These are phyloP conservation scores for Tretioscincus oriximinensis DNA, from an alignment of 2,113 vertebrate genomes.

Conservation along the genomic window DNA sequence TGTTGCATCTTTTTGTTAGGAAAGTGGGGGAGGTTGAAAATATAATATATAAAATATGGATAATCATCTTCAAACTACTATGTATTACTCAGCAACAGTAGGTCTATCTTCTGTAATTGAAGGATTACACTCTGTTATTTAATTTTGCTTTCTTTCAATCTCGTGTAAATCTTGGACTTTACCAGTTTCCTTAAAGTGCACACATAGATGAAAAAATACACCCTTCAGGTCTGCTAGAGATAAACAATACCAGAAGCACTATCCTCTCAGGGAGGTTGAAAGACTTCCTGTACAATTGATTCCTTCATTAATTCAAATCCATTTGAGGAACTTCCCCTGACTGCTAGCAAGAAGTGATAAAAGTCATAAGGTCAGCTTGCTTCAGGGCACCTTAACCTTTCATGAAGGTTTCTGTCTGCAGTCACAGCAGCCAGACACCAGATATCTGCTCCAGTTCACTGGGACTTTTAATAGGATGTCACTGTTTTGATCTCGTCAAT, in stretches of 20 bases:
- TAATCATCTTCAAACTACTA: background rate
- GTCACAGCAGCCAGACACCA: constrained; percentile 51
- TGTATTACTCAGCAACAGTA: constrained; percentile 20
- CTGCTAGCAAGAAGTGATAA: constrained; percentile 56
- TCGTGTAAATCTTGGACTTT: fast-evolving
- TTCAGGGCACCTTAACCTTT: constrained; percentile 41
- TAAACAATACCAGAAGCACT: constrained; percentile 30
- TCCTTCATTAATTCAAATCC: constrained; percentile 59
- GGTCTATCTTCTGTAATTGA: constrained; percentile 15
- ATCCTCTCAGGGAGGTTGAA: constrained; percentile 39
- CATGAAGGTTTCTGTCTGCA: constrained; percentile 28
- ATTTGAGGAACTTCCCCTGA: constrained; percentile 52
- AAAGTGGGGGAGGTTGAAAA: background rate
- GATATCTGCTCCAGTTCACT: background rate
- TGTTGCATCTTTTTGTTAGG: background rate
- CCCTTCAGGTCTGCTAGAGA: constrained; percentile 27
- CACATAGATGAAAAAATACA: background rate
- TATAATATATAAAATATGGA: constrained; percentile 29
- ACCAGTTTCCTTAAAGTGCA: background rate
- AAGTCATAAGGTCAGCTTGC: constrained; percentile 41
- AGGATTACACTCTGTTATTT: fast-evolving
- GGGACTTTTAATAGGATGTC: background rate
- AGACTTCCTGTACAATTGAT: constrained; percentile 66
- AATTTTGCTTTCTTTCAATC: constrained; percentile 31
- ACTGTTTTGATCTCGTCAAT: background rate